A percentile compares a stretch with the other conserved stretches of the same genome.
phyloP scores from a whole-genome alignment of 1,140 invertebrate species.

The Saccostrea cuccullata region DNA sequence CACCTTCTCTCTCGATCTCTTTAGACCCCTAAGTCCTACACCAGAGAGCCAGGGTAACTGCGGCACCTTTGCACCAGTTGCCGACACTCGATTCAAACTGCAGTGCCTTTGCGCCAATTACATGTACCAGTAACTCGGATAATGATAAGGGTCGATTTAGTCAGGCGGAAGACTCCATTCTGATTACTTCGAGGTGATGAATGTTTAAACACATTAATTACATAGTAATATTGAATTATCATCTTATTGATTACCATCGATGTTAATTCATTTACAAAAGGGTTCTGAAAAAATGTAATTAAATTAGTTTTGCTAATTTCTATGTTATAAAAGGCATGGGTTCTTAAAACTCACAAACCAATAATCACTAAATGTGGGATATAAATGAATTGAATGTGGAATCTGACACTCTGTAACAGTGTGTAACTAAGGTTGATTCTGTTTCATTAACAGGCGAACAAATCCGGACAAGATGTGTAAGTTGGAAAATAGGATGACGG shows the following conservation, averaged over 20 bases:
- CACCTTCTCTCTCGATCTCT: conserved; percentile 7
- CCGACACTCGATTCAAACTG: not conserved
- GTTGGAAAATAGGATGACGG: conserved; percentile 6
- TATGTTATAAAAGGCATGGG: not conserved
- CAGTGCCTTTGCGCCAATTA: not conserved
- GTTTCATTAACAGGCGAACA: conserved; percentile 1
- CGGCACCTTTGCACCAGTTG: conserved; percentile 6
- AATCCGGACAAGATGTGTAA: not conserved
- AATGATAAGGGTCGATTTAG: conserved; percentile 32
- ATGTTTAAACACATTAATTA: not conserved
- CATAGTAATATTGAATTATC: conserved; percentile 6
- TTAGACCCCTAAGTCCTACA: conserved; percentile 31
- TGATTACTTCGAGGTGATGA: not conserved
- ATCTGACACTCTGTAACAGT: not conserved
- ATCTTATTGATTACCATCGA: not conserved
- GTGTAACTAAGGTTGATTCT: not conserved
- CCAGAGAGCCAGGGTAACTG: conserved; percentile 10
- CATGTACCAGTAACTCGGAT: not conserved
- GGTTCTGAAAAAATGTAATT: conserved; percentile 18
- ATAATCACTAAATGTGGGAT: not conserved
- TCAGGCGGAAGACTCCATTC: not conserved
- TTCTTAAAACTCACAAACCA: not conserved
- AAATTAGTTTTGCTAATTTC: conserved; percentile 22
- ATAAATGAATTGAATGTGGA: not conserved
- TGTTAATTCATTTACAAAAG: conserved; percentile 6